phyloP scores from a whole-genome alignment of 2,113 vertebrate species.

The Datnioides undecimradiatus region DNA sequence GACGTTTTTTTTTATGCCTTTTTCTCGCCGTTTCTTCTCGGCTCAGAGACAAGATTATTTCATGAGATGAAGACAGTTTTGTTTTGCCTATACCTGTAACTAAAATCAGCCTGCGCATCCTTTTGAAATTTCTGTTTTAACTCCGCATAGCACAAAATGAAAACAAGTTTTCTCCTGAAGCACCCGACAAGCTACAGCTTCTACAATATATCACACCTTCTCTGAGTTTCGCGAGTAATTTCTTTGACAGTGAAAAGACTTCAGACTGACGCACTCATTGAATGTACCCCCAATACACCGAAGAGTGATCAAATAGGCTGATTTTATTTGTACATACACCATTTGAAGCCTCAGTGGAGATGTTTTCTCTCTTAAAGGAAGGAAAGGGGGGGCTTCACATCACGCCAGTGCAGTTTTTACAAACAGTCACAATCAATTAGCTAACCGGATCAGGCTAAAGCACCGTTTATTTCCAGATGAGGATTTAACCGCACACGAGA shows the following conservation, averaged over 20 bases:
- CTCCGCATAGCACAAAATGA: slow-evolving; percentile 46
- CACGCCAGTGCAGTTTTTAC: slow-evolving; percentile 63
- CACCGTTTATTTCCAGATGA: slow-evolving; percentile 68
- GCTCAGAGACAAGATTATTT: slow-evolving; percentile 10
- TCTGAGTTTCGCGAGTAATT: slow-evolving; percentile 32
- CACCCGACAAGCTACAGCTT: slow-evolving; percentile 30
- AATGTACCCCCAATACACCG: slow-evolving; percentile 14
- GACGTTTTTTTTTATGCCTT: neutral
- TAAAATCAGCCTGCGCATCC: slow-evolving; percentile 16
- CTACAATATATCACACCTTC: slow-evolving; percentile 25
- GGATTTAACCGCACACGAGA: slow-evolving; percentile 75
- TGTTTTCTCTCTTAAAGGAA: slow-evolving; percentile 52
- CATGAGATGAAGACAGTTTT: slow-evolving; percentile 30
- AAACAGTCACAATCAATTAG: slow-evolving; percentile 83
- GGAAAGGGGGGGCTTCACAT: slow-evolving; percentile 3
- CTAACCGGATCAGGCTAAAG: slow-evolving; percentile 56
- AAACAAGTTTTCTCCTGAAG: slow-evolving; percentile 49
- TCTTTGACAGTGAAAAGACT: slow-evolving; percentile 61
- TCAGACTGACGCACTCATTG: slow-evolving; percentile 50
- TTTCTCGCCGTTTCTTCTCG: neutral
- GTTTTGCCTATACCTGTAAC: slow-evolving; percentile 44
- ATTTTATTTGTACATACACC: slow-evolving; percentile 73
- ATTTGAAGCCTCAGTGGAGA: slow-evolving; percentile 61
- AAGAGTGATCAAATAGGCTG: slow-evolving; percentile 67
- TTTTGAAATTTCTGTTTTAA: slow-evolving; percentile 62